Evolutionary conservation across 2,113 vertebrate genomes (phyloP).

Genomic region (Trochalopteron elliotii): DNA sequence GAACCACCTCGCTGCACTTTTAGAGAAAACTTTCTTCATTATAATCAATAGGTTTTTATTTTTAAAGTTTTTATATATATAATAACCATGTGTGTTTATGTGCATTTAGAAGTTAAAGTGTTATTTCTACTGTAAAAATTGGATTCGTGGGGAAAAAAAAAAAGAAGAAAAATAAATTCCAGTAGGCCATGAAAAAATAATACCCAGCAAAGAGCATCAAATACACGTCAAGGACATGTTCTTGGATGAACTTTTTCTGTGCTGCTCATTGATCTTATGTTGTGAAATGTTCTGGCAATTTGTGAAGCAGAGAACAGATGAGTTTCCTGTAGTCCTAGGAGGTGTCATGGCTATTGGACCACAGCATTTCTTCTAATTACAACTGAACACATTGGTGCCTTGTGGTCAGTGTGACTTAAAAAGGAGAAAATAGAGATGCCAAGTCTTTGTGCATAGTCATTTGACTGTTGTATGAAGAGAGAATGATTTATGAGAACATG

Average conservation of each 20-base stretch:
- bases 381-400: neutral
- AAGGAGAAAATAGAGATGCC: neutral
- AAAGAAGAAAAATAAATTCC: neutral
- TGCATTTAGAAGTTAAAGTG: neutral
- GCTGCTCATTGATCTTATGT: neutral
- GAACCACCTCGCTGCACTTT: neutral
- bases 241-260: conserved; percentile 23
- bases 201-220: neutral
- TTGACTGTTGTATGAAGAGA: neutral
- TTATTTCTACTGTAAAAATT: neutral
- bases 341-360: neutral
- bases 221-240: neutral
- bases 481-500: neutral
- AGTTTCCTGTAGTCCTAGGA: neutral
- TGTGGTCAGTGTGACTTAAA: neutral
- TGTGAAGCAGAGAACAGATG: neutral
- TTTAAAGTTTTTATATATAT: neutral
- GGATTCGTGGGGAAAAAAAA: neutral
- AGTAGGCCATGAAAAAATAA: neutral
- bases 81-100: neutral
- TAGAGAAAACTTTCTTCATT: neutral
- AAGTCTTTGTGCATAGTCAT: neutral
- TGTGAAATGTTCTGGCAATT: conserved; percentile 14
- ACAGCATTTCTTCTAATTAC: neutral
- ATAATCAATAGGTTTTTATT: neutral